Evolutionary conservation across 2,797 vertebrate genomes (phyloP), one percentile per base, ranked within the genome.

Genomic region (Sebastes steindachneri): DNA sequence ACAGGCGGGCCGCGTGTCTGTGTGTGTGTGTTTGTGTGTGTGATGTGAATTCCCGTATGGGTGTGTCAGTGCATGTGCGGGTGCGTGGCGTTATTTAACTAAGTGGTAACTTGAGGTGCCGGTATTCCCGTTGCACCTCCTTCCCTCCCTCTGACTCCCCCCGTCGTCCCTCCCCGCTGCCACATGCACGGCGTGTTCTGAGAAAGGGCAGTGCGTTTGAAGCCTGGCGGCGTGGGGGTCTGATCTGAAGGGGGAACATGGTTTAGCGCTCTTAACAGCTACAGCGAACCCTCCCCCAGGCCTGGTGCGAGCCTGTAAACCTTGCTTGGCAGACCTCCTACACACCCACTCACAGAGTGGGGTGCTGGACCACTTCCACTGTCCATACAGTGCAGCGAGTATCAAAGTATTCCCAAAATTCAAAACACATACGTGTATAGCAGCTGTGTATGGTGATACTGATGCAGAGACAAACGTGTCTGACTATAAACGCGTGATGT

Each of bases 151-250:
- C 10, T 7, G 73, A 75, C 77, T 63, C 57, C 80, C 86, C 83
- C 67, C 41, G 41, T 74, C 68, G 75, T 75, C 58, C 63, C 65
- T 83, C 87, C 57, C 82, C 83, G 74, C 83, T 79, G 81, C 82
- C 89, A 90, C 89, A 95, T 93, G 93, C 92, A 92, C 91, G 90
- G 90, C 15, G 41, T 95, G 94, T 95, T 95, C 95, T 90, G 80
- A 91, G 94, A 94, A 92, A 95, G 91, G 95, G 95, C 95, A 94
- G 86, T 70, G 60, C 67, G 94, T 97, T 96, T 97, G 96, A 98
- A 96, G 93, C 95, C 9, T 54, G 66, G 88, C 83, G 91, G 94
- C 89, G 77, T 26, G 79, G 86, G 78, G 91, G 88, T 95, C 94
- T 93, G 93, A 96, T 95, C 93, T 92, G 80, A 82, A 91, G 78